Conservation (phyloP, 2,797 vertebrate genomes). For the Otolemur crassicaudatus region DNA sequence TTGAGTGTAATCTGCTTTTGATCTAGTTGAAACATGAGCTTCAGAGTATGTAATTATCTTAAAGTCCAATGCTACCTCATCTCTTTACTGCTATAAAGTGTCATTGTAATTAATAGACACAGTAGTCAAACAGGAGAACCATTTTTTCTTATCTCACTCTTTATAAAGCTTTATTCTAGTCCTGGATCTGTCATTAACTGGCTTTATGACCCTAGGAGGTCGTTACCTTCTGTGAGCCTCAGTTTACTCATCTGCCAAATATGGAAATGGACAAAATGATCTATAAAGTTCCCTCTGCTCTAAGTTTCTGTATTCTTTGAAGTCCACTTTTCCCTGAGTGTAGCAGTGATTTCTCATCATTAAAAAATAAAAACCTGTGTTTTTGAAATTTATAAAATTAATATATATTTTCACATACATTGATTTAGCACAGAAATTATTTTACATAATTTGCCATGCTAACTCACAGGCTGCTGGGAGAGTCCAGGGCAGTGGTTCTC, state of each 20-base stretch:
- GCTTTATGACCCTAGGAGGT: slow-evolving; percentile 37
- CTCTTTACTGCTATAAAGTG: slow-evolving; percentile 26
- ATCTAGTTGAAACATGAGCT: slow-evolving; percentile 17
- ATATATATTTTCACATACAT: neutral
- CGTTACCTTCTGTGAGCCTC: slow-evolving; percentile 62
- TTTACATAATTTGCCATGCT: slow-evolving; percentile 25
- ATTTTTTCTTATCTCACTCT: neutral
- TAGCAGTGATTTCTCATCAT: slow-evolving; percentile 22
- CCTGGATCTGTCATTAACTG: slow-evolving; percentile 47
- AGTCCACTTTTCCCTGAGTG: neutral
- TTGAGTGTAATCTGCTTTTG: neutral
- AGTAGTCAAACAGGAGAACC: neutral
- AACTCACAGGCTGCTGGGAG: slow-evolving; percentile 13
- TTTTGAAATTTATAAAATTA: slow-evolving; percentile 46
- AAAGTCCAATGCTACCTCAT: neutral
- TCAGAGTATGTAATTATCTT: neutral
- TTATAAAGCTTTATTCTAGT: slow-evolving; percentile 30
- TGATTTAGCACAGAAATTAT: slow-evolving; percentile 49
- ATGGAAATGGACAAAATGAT: slow-evolving; percentile 35
- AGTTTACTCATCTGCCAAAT: slow-evolving; percentile 70
- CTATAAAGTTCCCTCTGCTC: neutral
- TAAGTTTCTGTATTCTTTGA: slow-evolving; percentile 9
- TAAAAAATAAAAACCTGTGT: neutral
- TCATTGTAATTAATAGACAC: neutral
- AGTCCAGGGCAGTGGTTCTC: neutral